Evolutionary conservation across 1,140 invertebrate species (phyloP), one percentile per base, ranked within the genome.

Genomic region (Apis dorsata): DNA sequence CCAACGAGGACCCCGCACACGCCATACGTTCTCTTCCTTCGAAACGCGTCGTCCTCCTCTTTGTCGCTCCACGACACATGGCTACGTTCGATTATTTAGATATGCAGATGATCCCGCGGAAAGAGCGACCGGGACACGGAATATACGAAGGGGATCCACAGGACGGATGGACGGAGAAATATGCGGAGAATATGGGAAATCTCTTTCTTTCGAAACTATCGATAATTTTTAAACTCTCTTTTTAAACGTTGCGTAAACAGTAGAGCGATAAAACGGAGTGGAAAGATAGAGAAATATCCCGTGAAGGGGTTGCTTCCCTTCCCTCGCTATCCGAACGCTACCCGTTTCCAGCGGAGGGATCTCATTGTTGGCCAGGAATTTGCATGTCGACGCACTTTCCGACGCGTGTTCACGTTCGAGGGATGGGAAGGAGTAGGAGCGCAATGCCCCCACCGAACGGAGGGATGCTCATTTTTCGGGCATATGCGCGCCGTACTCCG

Each of bases 71-170:
- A 89, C 91, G 88, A 92, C 92, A 91, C 92, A 92, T 90, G 90
- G 88, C 88, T 89, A 92, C 91, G 89, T 90, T 91, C 91, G 92
- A 93, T 93, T 93, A 93, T 93, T 93, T 93, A 93, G 92, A 93
- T 93, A 93, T 93, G 92, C 92, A 93, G 92, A 93, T 93, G 90
- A 91, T 90, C 84, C 87, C 75, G 83, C 84, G 81, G 75, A 76
- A 76, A 81, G 77, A 79, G 53, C 69, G 60, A 68, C 74, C 83
- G 79, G 72, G 44, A 71, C 80, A 82, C 59, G 72, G 68, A 72
- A 72, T 70, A 68, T 28, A 74, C 71, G 51, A 17, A 44, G 55
- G 62, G 53, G 74, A 83, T 81, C 70, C 70, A 57, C 15, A 11
- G 15, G 51, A 51, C n/a, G 1, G 55, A 68, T 5, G 1, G 77